phyloP scores from a whole-genome alignment of 2,113 vertebrate species.

The Triplophysa siluroides region DNA sequence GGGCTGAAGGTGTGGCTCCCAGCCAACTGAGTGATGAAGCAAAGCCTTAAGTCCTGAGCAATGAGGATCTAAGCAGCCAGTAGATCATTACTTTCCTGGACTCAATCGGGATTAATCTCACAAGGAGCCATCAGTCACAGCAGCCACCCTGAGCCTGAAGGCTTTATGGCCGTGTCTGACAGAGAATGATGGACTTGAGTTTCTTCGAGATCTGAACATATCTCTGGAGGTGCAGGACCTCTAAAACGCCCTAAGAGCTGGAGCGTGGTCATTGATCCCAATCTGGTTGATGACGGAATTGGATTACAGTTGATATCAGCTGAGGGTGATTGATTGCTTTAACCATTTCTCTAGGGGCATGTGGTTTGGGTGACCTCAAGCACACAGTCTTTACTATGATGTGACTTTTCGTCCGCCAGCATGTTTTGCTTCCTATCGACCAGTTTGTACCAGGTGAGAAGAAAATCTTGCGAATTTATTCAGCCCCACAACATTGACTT shows the following conservation, averaged over 20 bases:
- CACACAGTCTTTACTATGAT: conserved; percentile 6
- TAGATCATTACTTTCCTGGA: conserved; percentile 61
- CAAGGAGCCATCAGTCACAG: conserved; percentile 64
- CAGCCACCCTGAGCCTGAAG: conserved; percentile 20
- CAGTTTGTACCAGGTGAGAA: conserved; percentile 39
- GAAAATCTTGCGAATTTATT: conserved; percentile 30
- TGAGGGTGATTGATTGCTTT: conserved; percentile 25
- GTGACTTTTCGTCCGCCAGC: not conserved
- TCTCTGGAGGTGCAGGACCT: conserved; percentile 42
- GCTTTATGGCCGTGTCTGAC: conserved; percentile 56
- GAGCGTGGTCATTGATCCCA: conserved; percentile 8
- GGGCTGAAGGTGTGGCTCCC: conserved; percentile 56
- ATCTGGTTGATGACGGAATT: conserved; percentile 2
- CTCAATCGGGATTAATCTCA: conserved; percentile 57
- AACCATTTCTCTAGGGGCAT: conserved; percentile 11
- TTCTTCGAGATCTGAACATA: conserved; percentile 49
- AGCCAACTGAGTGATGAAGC: conserved; percentile 64
- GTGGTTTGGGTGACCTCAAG: conserved; percentile 11
- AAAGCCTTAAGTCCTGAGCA: conserved; percentile 66
- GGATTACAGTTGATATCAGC: conserved; percentile 27
- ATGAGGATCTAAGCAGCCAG: conserved; percentile 66
- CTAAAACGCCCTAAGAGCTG: not conserved
- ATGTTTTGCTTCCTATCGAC: conserved; percentile 35
- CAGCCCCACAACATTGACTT: conserved; percentile 28
- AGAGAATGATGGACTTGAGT: conserved; percentile 55